Evolutionary conservation across 2,888 invertebrate genomes (phyloP).

Genomic region (Bellardia pandia): DNA sequence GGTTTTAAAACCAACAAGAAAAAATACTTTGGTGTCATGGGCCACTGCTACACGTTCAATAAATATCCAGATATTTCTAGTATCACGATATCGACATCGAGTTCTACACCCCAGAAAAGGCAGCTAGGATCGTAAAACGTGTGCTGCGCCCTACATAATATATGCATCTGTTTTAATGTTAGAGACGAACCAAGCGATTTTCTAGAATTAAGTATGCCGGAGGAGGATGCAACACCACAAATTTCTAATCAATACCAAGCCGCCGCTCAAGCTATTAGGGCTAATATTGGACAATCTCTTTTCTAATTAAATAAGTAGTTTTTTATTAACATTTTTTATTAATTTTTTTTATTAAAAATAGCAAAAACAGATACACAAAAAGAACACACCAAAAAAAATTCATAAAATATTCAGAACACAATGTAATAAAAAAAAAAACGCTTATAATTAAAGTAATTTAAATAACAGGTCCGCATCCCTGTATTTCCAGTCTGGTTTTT

Average conservation of each 20-base stretch:
- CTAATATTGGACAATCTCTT: neutral
- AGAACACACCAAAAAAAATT: neutral
- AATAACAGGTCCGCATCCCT: no score
- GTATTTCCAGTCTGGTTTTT: no score
- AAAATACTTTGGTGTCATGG: no score
- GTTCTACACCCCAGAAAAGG: constrained; percentile 75
- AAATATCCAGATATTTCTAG: no score
- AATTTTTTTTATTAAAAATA: neutral
- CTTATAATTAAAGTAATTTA: no score
- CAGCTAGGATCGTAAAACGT: neutral
- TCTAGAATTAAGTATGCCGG: neutral
- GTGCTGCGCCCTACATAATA: neutral
- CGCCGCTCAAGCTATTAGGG: neutral
- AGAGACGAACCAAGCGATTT: neutral
- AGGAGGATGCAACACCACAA: neutral
- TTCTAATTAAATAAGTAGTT: neutral
- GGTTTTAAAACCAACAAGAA: no score
- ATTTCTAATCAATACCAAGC: neutral
- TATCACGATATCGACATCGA: no score
- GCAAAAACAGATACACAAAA: neutral
- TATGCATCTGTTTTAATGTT: neutral
- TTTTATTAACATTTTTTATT: neutral
- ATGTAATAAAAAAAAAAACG: no score
- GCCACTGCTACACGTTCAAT: no score
- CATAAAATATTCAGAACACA: no score